Percentiles rank a stretch among this genome's conserved stretches.
Conservation (phyloP, 2,888 invertebrate species). For the Hypomecis atomaria region DNA sequence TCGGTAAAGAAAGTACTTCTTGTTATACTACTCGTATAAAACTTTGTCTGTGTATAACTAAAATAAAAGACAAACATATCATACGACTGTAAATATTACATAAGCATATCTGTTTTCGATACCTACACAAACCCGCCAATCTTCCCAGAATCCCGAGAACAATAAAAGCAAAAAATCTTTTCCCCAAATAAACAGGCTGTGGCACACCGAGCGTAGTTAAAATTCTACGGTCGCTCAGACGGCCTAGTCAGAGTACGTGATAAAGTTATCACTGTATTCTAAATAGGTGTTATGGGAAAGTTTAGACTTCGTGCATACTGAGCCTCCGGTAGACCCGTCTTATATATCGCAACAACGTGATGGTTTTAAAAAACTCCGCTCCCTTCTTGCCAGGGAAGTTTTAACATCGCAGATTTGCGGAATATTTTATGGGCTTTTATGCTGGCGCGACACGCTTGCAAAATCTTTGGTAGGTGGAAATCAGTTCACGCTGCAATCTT, state of each 20-base stretch:
- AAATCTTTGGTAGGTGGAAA: no score
- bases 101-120: no score
- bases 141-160: conserved; percentile 5
- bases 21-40: no score
- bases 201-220: conserved; percentile 75
- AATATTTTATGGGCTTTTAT: conserved; percentile 5
- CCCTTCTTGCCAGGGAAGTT: conserved; percentile 32
- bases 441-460: background rate
- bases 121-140: background rate
- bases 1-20: no score
- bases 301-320: conserved; percentile 63
- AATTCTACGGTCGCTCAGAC: conserved; percentile 67
- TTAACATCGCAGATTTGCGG: conserved; percentile 27
- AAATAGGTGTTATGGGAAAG: conserved; percentile 64
- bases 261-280: conserved; percentile 76
- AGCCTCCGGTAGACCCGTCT: conserved; percentile 35
- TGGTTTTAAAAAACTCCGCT: conserved; percentile 38
- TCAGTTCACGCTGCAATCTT: no score
- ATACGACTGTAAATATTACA: no score
- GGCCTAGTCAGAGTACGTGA: conserved; percentile 75
- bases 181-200: conserved; percentile 70
- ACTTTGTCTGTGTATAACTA: no score
- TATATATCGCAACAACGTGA: conserved; percentile 45
- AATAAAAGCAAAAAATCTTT: conserved; percentile 43
- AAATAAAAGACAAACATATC: no score